These are phyloP conservation scores for Lutjanus erythropterus DNA, from an alignment of 2,113 vertebrate genomes.

Conservation along the genomic window DNA sequence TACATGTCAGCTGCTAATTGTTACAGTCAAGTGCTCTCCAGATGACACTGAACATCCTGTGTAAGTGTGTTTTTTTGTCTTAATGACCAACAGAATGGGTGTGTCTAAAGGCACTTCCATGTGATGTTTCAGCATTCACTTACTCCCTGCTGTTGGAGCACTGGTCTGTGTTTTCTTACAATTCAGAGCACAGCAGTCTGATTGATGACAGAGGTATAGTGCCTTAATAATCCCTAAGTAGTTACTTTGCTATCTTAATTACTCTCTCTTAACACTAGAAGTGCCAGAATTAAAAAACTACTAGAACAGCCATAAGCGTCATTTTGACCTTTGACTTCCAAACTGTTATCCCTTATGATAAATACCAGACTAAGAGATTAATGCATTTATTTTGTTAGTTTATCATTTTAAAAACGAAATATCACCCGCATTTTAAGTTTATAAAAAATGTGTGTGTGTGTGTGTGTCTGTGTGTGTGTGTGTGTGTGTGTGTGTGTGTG, in stretches of 20 bases:
- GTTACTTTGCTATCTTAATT: neutral
- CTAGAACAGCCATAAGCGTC: too few species aligned
- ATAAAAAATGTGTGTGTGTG: too few species aligned
- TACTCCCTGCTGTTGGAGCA: neutral
- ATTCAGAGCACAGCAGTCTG: neutral
- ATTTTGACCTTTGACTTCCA: too few species aligned
- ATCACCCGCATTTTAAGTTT: too few species aligned
- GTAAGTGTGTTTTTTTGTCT: conserved; percentile 36
- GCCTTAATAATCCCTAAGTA: neutral
- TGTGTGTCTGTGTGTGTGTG: too few species aligned
- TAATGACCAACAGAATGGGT: neutral
- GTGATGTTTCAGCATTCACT: neutral
- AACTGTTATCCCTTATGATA: too few species aligned
- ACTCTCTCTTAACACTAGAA: neutral
- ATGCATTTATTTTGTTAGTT: too few species aligned
- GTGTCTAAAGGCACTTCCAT: neutral
- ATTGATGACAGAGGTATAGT: neutral
- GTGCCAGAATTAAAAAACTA: too few species aligned
- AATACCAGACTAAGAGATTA: too few species aligned
- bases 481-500: too few species aligned
- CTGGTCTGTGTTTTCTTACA: neutral
- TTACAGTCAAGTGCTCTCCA: conserved; percentile 70
- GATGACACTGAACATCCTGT: conserved; percentile 52
- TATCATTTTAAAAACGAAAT: too few species aligned
- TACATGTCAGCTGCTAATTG: conserved; percentile 61